These are phyloP conservation scores for Isichthys henryi DNA, from an alignment of 2,113 vertebrate species.

Conservation along the genomic window DNA sequence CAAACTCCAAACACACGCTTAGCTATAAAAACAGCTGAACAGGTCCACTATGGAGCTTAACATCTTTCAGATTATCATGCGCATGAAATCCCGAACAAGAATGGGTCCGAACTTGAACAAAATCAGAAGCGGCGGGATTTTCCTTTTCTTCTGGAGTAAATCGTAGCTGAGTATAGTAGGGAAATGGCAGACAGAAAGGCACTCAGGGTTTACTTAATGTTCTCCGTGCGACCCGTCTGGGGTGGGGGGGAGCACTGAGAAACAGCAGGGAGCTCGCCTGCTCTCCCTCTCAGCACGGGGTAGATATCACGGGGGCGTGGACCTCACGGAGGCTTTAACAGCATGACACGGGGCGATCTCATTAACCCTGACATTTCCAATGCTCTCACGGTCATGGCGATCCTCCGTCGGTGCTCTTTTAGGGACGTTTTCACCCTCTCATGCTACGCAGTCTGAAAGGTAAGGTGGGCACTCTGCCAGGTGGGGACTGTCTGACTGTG, in stretches of 20 bases:
- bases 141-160: not conserved
- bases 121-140: not conserved
- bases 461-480: not conserved
- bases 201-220: not conserved
- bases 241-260: not conserved
- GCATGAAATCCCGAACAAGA: not conserved
- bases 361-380: constrained; percentile 6
- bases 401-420: not conserved
- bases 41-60: not conserved
- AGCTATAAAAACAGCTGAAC: not conserved
- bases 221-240: too few relatives aligned
- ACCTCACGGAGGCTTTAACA: not conserved
- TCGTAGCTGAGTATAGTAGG: not conserved
- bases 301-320: not conserved
- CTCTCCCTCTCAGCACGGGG: too few relatives aligned
- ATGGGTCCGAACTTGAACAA: not conserved
- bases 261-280: not conserved
- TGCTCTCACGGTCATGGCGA: not conserved
- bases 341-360: not conserved
- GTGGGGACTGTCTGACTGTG: not conserved
- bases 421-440: not conserved
- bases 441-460: not conserved
- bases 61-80: not conserved
- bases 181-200: not conserved
- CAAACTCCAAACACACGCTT: not conserved